These are phyloP conservation scores for Himalopsyche phryganea DNA, from an alignment of 1,140 invertebrate species.

Conservation along the genomic window DNA sequence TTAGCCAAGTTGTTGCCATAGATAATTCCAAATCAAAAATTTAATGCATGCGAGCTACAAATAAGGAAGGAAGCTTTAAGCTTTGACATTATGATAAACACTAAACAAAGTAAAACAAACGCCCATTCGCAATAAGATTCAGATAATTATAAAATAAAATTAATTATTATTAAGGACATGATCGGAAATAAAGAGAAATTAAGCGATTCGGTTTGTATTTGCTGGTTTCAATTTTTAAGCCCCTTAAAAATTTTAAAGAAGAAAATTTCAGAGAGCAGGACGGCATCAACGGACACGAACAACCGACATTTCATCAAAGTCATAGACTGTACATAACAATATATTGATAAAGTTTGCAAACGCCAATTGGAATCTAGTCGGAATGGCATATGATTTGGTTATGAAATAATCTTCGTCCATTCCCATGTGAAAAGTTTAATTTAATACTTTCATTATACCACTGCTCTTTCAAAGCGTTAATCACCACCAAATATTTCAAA, in stretches of 20 bases:
- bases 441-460: background rate
- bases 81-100: conserved; percentile 33
- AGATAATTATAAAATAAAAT: conserved; percentile 29
- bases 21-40: conserved; percentile 24
- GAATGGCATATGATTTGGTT: conserved; percentile 20
- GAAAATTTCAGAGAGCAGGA: conserved; percentile 5
- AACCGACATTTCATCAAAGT: background rate
- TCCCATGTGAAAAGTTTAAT: background rate
- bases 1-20: conserved; percentile 32
- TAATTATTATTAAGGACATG: conserved; percentile 16
- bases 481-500: too few relatives aligned
- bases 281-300: background rate
- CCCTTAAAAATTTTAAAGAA: background rate
- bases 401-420: conserved; percentile 9
- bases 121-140: conserved; percentile 33
- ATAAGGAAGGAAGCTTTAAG: conserved; percentile 32
- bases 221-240: background rate
- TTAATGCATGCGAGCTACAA: conserved; percentile 30
- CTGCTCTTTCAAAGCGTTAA: background rate
- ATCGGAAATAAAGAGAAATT: conserved; percentile 13
- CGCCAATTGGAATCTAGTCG: background rate
- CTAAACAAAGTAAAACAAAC: conserved; percentile 32
- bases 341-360: background rate
- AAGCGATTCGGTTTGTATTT: conserved; percentile 2
- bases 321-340: background rate